Conservation (phyloP, 2,888 invertebrate genomes). For the Sphaerophoria rueppellii region DNA sequence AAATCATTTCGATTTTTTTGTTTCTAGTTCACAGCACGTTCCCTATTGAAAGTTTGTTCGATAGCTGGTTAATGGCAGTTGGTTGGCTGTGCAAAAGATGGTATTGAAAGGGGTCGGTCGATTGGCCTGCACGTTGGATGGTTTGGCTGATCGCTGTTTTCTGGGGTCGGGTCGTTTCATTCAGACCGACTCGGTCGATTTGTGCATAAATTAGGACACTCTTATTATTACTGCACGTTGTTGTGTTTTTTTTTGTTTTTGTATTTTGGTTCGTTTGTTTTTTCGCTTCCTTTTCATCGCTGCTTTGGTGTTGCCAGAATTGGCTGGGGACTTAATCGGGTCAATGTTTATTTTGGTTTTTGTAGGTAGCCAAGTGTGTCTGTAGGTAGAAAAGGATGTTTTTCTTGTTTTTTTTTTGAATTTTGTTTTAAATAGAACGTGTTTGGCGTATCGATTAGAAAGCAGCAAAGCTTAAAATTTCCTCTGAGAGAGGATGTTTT, state of each 20-base stretch:
- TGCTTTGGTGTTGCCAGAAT: conserved; percentile 17
- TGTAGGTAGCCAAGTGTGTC: conserved; percentile 35
- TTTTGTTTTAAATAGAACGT: conserved; percentile 35
- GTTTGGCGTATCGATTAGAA: conserved; percentile 62
- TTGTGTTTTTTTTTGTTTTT: conserved; percentile 16
- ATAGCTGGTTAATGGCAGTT: conserved; percentile 36
- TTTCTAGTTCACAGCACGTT: conserved; percentile 20
- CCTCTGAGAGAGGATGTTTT: conserved; percentile 28
- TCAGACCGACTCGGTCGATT: conserved; percentile 45
- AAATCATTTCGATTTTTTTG: neutral
- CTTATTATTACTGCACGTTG: conserved; percentile 34
- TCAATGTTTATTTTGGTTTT: conserved; percentile 66
- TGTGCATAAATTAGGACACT: conserved; percentile 72
- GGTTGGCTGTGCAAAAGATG: neutral
- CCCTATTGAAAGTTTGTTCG: conserved; percentile 58
- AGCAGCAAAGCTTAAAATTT: conserved; percentile 50
- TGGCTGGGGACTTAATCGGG: conserved; percentile 60
- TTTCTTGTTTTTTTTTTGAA: neutral
- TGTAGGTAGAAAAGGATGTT: conserved; percentile 48
- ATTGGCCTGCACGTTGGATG: no score
- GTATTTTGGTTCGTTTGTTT: conserved; percentile 5
- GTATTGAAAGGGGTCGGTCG: neutral
- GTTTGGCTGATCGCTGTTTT: neutral
- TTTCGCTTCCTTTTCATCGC: neutral
- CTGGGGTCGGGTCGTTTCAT: neutral